Conservation (phyloP, 1,140 invertebrate species). For the Sarcophaga bullata region DNA sequence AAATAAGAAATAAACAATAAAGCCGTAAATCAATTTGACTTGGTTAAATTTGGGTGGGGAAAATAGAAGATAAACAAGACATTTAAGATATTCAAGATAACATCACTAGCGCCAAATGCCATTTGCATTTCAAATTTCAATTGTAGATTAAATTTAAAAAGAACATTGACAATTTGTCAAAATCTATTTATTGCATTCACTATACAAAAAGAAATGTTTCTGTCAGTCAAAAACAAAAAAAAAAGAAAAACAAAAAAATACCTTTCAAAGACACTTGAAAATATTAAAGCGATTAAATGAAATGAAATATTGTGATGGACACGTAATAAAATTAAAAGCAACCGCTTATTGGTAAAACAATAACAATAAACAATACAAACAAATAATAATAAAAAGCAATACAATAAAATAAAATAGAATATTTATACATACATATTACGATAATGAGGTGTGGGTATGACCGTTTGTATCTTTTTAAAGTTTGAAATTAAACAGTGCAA, state of each 20-base stretch:
- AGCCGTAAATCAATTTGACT: too few relatives aligned
- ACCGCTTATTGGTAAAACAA: slow-evolving; percentile 6
- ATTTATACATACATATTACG: background rate
- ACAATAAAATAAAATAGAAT: background rate
- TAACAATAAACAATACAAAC: background rate
- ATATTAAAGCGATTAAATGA: too few relatives aligned
- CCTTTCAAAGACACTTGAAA: background rate
- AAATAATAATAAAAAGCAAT: background rate
- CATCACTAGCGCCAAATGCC: background rate
- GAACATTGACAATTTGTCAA: slow-evolving; percentile 22
- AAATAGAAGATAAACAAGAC: slow-evolving; percentile 2
- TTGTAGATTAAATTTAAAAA: background rate
- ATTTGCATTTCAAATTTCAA: background rate
- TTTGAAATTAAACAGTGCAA: background rate
- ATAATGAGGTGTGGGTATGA: background rate
- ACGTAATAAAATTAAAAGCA: background rate
- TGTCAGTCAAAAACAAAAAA: background rate
- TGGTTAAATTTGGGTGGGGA: too few relatives aligned
- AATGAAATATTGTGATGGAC: background rate
- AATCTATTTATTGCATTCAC: background rate
- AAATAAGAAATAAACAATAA: too few relatives aligned
- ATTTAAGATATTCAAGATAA: background rate
- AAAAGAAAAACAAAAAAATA: slow-evolving; percentile 2
- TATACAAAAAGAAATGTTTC: background rate
- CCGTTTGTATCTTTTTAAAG: background rate